Base-by-base conservation (phyloP, 2,888 invertebrate species). In the Bugula neritina region DNA sequence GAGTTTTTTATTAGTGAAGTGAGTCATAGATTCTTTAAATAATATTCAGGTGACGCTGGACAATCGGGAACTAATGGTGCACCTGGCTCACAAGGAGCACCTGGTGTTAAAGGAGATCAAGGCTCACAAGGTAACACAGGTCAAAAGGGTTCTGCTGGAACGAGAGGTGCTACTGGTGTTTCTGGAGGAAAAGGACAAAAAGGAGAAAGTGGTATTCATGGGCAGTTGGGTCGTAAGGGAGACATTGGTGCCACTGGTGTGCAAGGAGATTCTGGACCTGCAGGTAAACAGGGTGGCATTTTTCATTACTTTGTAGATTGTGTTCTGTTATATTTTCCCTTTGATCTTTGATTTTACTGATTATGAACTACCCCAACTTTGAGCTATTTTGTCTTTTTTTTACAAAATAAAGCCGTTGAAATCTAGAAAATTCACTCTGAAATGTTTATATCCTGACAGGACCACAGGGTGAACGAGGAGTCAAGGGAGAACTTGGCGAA, bases 131-230 rank as follows among this genome's bases (percentile, higher is more conserved):
- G 55, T 23, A 43, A 5, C 17, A 25, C 5, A 57, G 57, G 57
- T 25, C 3, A n/a, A n/a, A 27, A 25, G 23, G 57, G 57, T 57
- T 3, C 5, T 13, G 23, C 23, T 5, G 57, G 57, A 25, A 10
- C 5, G 57, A 57, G 23, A 10, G 57, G 57, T 57, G 10, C 13
- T 31, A 25, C 63, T 63, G 63, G 63, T 5, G 5, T 13, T 29
- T 27, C 63, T 63, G 63, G 63, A 31, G 31, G 31, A 29, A 31
- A 63, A 31, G 63, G 63, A 31, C 17, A 25, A 5, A 63, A 63
- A 27, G 63, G 63, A 27, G 25, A 63, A n/a, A 63, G 27, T 21
- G 63, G 63, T 29, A 27, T 17, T 21, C 31, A 25, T 25, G 63
- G 63, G 3, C 27, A 31, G 10, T 31, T 13, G 5, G 63, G 63